Evolutionary conservation across 2,888 invertebrate genomes (phyloP).

Genomic region (Carabus problematicus): DNA sequence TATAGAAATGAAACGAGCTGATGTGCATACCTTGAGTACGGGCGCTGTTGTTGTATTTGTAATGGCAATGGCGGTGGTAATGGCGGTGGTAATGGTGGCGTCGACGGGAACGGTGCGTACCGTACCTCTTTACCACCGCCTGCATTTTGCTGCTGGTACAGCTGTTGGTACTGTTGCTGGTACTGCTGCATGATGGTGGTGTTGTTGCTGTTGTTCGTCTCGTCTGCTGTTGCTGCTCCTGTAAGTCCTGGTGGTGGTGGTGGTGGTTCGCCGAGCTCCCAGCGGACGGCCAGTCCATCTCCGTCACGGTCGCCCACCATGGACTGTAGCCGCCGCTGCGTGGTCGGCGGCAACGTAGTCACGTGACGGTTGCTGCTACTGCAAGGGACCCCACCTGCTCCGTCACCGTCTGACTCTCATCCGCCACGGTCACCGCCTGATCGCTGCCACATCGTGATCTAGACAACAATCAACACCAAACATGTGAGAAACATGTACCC

Average conservation of each 20-base stretch:
- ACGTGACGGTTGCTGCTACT: slow-evolving; percentile 44
- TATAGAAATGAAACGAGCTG: not conserved
- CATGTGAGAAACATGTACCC: no score
- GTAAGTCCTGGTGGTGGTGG: slow-evolving; percentile 60
- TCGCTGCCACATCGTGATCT: slow-evolving; percentile 55
- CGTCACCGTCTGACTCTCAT: slow-evolving; percentile 52
- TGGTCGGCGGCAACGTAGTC: slow-evolving; percentile 58
- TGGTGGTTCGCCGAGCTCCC: slow-evolving; percentile 67
- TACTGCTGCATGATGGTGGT: slow-evolving; percentile 44
- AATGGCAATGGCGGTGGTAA: slow-evolving; percentile 64
- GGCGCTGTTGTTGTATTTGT: slow-evolving; percentile 73
- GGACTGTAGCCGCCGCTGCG: slow-evolving; percentile 56
- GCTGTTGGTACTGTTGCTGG: slow-evolving; percentile 14
- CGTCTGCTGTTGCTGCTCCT: slow-evolving; percentile 55
- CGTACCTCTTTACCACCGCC: slow-evolving; percentile 63
- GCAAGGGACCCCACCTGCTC: slow-evolving; percentile 50
- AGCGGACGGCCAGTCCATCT: slow-evolving; percentile 69
- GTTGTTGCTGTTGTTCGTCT: slow-evolving; percentile 18
- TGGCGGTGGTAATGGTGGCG: slow-evolving; percentile 53
- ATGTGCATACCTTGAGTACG: slow-evolving; percentile 61
- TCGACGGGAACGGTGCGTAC: slow-evolving; percentile 62
- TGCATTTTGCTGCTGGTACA: slow-evolving; percentile 46
- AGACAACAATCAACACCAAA: no score
- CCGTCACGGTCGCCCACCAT: slow-evolving; percentile 68
- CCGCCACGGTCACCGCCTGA: slow-evolving; percentile 51